A percentile compares a stretch with the other conserved stretches of the same genome.
phyloP scores from a whole-genome alignment of 2,888 invertebrate species.

The Melanophora roralis region DNA sequence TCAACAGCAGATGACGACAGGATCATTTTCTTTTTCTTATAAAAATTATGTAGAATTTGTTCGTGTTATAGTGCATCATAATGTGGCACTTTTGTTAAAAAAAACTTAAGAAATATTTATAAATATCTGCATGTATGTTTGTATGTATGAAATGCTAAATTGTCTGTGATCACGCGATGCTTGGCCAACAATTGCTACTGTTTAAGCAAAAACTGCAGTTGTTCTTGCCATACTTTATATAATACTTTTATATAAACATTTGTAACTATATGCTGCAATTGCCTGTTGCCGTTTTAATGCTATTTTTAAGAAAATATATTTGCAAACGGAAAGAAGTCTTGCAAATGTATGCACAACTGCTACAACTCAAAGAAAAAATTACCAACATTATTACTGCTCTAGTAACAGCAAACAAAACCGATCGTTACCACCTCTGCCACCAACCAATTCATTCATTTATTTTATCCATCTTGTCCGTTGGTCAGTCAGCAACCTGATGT shows the following conservation, averaged over 20 bases:
- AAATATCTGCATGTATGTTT: slow-evolving; percentile 36
- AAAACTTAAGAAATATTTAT: slow-evolving; percentile 17
- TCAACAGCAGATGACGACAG: slow-evolving; percentile 64
- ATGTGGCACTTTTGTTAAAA: neutral
- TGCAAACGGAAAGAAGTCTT: slow-evolving; percentile 70
- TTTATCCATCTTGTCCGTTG: slow-evolving; percentile 38
- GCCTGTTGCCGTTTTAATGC: slow-evolving; percentile 54
- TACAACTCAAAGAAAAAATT: neutral
- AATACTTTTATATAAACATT: neutral
- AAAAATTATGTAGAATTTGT: slow-evolving; percentile 23
- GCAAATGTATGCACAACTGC: slow-evolving; percentile 19
- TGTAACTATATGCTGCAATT: slow-evolving; percentile 60
- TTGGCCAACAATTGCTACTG: slow-evolving; percentile 65
- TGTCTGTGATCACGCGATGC: slow-evolving; percentile 77
- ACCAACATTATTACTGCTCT: slow-evolving; percentile 39
- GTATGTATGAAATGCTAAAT: slow-evolving; percentile 71
- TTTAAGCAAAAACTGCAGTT: slow-evolving; percentile 46
- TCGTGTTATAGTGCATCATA: slow-evolving; percentile 19
- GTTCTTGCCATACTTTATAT: slow-evolving; percentile 40
- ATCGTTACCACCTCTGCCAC: slow-evolving; percentile 63
- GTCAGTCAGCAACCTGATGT: slow-evolving; percentile 40
- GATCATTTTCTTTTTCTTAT: slow-evolving; percentile 59
- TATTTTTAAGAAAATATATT: slow-evolving; percentile 45
- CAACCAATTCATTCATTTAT: slow-evolving; percentile 53
- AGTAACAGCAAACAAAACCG: slow-evolving; percentile 21